These are phyloP conservation scores for Nasonovia ribisnigri DNA, from an alignment of 2,888 invertebrate genomes.

Conservation along the genomic window DNA sequence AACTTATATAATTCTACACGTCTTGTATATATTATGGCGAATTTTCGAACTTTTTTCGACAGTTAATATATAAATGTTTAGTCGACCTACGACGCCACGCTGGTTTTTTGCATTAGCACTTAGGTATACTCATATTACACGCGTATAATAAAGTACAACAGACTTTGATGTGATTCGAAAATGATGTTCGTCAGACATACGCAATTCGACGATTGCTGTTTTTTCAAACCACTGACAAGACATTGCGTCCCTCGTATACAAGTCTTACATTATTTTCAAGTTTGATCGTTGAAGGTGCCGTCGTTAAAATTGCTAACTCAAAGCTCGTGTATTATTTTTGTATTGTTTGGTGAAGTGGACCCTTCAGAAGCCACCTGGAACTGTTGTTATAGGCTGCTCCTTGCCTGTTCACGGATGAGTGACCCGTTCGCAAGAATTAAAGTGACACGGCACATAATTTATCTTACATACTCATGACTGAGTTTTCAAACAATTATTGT, in stretches of 20 bases:
- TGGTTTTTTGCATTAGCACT: background rate
- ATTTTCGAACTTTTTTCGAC: background rate
- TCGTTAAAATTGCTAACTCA: background rate
- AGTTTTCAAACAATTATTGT: background rate
- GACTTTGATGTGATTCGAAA: background rate
- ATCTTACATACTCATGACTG: background rate
- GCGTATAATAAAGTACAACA: background rate
- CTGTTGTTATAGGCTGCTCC: background rate
- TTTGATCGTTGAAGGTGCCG: background rate
- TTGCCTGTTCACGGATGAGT: background rate
- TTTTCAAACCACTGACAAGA: background rate
- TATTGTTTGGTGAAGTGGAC: background rate
- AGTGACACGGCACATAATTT: background rate
- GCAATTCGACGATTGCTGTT: background rate
- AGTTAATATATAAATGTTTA: background rate
- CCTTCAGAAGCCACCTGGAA: background rate
- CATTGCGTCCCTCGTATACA: background rate
- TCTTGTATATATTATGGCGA: background rate
- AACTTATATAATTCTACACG: background rate
- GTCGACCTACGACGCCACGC: background rate
- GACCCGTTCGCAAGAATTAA: background rate
- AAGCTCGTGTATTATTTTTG: background rate
- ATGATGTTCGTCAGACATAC: background rate
- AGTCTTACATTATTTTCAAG: background rate
- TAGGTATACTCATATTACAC: too few species aligned